Percentiles rank a stretch among this genome's conserved stretches.
phyloP scores from a whole-genome alignment of 1,140 invertebrate species.

The Cataglyphis hispanica region DNA sequence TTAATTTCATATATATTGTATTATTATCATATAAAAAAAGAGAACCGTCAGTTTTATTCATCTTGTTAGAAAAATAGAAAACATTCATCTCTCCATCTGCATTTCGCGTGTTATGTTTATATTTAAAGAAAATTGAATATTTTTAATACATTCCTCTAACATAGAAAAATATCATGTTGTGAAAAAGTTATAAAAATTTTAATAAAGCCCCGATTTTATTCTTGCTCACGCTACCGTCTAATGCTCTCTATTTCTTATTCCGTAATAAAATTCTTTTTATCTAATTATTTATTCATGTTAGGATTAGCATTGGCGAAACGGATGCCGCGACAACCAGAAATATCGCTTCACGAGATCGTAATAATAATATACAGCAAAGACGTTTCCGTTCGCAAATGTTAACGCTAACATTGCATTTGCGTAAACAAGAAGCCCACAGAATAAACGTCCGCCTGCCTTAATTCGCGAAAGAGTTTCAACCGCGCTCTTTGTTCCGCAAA shows the following conservation, averaged over 20 bases:
- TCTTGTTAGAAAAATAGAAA: not conserved
- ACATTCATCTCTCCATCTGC: not conserved
- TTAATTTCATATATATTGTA: not conserved
- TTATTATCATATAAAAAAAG: not conserved
- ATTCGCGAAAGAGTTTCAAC: slow-evolving; percentile 60
- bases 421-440: slow-evolving; percentile 35
- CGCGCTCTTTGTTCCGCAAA: slow-evolving; percentile 57
- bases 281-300: slow-evolving; percentile 62
- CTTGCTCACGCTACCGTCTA: too few species aligned
- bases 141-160: too few species aligned
- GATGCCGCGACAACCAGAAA: slow-evolving; percentile 15
- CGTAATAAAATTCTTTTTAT: slow-evolving; percentile 10
- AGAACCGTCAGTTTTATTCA: not conserved
- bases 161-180: not conserved
- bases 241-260: slow-evolving; percentile 26
- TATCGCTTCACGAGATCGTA: slow-evolving; percentile 52
- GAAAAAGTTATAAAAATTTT: not conserved
- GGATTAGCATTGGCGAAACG: slow-evolving; percentile 44
- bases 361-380: slow-evolving; percentile 66
- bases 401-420: slow-evolving; percentile 54
- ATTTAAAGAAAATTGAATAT: not conserved
- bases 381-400: slow-evolving; percentile 48
- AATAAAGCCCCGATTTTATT: slow-evolving; percentile 9
- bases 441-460: slow-evolving; percentile 40
- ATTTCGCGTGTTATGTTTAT: not conserved